Conservation (phyloP, 2,797 vertebrate genomes). For the Liparis tanakae region DNA sequence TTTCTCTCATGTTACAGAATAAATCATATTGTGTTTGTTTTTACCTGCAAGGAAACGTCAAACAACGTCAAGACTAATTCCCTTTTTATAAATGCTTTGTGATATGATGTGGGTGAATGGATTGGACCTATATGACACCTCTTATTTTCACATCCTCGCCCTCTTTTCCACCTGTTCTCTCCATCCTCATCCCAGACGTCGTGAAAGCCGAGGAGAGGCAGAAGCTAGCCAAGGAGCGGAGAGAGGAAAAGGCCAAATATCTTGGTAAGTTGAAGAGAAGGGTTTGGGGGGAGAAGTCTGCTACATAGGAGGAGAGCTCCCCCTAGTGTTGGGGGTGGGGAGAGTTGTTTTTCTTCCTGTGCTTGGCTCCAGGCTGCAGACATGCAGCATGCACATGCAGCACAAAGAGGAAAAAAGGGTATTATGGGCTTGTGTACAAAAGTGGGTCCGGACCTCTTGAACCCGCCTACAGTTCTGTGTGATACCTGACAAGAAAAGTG, state of each 20-base stretch:
- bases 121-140: neutral
- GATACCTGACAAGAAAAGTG: slow-evolving; percentile 8
- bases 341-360: slow-evolving; percentile 22
- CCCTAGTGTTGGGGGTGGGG: slow-evolving; percentile 70
- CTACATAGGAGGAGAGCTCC: slow-evolving; percentile 59
- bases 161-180: neutral
- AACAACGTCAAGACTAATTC: neutral
- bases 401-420: slow-evolving; percentile 19
- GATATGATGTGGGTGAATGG: neutral
- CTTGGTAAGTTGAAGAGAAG: slow-evolving; percentile 84
- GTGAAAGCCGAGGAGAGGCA: slow-evolving; percentile 93
- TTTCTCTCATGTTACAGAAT: neutral
- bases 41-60: neutral
- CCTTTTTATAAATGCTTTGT: neutral
- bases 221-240: slow-evolving; percentile 92
- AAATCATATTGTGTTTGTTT: neutral
- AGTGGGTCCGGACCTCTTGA: too few relatives aligned
- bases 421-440: slow-evolving; percentile 24
- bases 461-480: neutral
- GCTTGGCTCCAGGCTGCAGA: slow-evolving; percentile 24
- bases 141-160: slow-evolving; percentile 18
- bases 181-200: slow-evolving; percentile 78
- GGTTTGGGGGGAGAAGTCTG: neutral
- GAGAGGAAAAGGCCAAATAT: slow-evolving; percentile 94
- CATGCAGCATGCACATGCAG: slow-evolving; percentile 33